Percentiles rank a stretch among this genome's conserved stretches.
Conservation (phyloP, 2,113 vertebrate species). For the Clarias gariepinus region DNA sequence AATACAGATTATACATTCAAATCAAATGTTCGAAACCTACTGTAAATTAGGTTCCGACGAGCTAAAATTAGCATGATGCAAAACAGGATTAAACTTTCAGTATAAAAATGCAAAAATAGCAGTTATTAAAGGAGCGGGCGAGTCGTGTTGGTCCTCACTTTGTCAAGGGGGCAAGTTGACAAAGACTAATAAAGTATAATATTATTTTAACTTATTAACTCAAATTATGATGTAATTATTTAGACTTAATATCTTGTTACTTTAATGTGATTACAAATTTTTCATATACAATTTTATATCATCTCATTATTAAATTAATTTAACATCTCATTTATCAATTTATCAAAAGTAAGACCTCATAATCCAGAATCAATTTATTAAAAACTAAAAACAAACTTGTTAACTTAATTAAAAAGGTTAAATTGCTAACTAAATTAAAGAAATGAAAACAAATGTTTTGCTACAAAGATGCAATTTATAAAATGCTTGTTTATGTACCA, state of each 20-base stretch:
- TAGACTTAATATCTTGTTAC: not conserved
- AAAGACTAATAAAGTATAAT: not conserved
- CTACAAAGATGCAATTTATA: too few species aligned
- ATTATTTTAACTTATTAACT: not conserved
- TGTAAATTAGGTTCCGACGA: not conserved
- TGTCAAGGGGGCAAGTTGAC: not conserved
- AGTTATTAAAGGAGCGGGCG: not conserved
- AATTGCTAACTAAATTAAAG: too few species aligned
- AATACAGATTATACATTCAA: not conserved
- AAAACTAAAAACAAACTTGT: not conserved
- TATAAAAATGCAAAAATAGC: not conserved
- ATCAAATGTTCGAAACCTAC: not conserved
- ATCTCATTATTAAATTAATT: not conserved
- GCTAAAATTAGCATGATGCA: not conserved
- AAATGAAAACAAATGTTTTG: too few species aligned
- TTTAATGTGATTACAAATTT: not conserved
- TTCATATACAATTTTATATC: not conserved
- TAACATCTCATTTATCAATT: not conserved
- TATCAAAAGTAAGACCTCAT: not conserved
- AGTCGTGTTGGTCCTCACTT: not conserved
- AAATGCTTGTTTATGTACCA: too few species aligned
- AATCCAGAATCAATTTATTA: not conserved
- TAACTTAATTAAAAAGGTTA: too few species aligned
- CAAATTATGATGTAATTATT: not conserved
- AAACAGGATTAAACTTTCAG: not conserved